Conservation (phyloP, 2,888 invertebrate species). For the Cheilosia soror region DNA sequence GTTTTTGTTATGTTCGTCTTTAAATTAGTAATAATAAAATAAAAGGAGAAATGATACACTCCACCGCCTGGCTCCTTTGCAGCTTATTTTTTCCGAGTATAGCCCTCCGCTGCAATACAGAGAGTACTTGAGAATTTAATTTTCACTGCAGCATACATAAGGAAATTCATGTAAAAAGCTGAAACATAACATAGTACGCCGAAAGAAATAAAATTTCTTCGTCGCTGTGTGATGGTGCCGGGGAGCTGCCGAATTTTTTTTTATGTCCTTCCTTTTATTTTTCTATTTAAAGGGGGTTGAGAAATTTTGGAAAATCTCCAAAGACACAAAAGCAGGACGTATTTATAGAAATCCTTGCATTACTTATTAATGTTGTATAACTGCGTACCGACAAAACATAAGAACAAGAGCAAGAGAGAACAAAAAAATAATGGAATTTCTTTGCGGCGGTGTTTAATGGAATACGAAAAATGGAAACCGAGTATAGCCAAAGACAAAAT, state of each 20-base stretch:
- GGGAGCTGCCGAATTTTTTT: background rate
- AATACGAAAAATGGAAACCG: conserved; percentile 23
- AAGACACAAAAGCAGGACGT: background rate
- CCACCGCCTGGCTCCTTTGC: conserved; percentile 5
- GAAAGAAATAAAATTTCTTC: conserved; percentile 31
- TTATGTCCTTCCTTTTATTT: background rate
- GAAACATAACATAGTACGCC: conserved; percentile 14
- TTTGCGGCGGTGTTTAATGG: conserved; percentile 24
- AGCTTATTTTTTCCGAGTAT: conserved; percentile 23
- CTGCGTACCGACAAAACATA: conserved; percentile 46
- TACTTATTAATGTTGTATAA: conserved; percentile 62
- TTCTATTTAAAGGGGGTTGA: background rate
- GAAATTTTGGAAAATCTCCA: background rate
- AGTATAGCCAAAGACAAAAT: background rate
- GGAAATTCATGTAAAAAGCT: conserved; percentile 21
- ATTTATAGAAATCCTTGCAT: conserved; percentile 41
- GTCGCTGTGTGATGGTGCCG: background rate
- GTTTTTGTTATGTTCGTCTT: background rate
- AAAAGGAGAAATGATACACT: background rate
- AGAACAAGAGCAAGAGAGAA: background rate
- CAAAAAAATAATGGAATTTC: conserved; percentile 42
- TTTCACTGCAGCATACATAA: conserved; percentile 44
- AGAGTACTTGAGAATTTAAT: conserved; percentile 56
- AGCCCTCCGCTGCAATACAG: conserved; percentile 7
- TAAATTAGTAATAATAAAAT: conserved; percentile 22